phyloP scores from a whole-genome alignment of 2,113 vertebrate genomes.

The Acinonyx jubatus region DNA sequence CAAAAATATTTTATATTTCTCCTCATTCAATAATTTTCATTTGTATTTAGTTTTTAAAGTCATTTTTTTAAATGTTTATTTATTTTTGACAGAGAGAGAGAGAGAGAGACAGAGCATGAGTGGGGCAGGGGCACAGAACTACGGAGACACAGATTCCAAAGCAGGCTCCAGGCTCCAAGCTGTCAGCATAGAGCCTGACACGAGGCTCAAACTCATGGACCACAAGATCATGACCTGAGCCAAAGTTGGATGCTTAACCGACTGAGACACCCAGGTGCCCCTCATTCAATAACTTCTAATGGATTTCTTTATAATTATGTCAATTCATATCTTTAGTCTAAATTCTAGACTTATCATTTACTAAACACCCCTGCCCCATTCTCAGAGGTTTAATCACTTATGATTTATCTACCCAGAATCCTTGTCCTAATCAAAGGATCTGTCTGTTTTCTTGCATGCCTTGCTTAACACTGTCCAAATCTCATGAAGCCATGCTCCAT shows the following conservation, averaged over 20 bases:
- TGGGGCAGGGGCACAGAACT: no score
- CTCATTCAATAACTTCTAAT: not conserved
- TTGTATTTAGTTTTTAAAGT: no score
- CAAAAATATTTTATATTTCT: conserved; percentile 21
- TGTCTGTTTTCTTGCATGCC: not conserved
- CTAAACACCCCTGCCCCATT: not conserved
- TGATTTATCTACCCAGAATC: not conserved
- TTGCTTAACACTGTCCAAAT: not conserved
- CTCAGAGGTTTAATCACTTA: not conserved
- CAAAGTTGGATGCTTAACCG: no score
- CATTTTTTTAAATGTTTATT: no score
- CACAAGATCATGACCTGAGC: no score
- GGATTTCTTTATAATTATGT: not conserved
- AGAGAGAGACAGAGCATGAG: no score
- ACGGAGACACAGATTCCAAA: no score
- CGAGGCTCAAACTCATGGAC: no score
- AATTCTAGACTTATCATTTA: not conserved
- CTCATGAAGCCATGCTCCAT: not conserved
- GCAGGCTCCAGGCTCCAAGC: no score
- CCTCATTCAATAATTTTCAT: not conserved
- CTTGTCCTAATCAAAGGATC: not conserved
- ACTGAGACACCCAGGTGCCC: not conserved
- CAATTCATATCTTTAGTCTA: not conserved
- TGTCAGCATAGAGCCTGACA: no score
- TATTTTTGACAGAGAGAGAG: no score